These are phyloP conservation scores for Gallinago undulata DNA, from an alignment of 2,113 vertebrate genomes.

Conservation along the genomic window DNA sequence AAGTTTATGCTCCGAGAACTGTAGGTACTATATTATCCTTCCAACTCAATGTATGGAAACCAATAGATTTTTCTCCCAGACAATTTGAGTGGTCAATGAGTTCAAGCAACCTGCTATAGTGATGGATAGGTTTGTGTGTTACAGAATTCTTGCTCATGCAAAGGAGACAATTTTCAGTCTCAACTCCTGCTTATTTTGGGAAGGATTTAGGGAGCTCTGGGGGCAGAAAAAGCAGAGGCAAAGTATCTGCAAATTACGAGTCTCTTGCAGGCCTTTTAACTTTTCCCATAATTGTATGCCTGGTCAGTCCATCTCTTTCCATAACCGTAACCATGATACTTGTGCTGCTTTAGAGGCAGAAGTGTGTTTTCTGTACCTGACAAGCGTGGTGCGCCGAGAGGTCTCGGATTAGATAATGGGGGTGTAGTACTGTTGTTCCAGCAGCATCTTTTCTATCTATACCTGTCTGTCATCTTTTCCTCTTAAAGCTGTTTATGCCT, in stretches of 20 bases:
- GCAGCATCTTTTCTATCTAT: neutral
- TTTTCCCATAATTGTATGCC: neutral
- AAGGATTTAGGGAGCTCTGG: neutral
- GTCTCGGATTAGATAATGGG: neutral
- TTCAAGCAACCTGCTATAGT: constrained; percentile 37
- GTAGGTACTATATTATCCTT: constrained; percentile 31
- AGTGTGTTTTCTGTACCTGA: neutral
- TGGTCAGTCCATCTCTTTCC: constrained; percentile 1
- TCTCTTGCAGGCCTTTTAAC: neutral
- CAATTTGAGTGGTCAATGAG: constrained; percentile 50
- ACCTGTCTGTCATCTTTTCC: neutral
- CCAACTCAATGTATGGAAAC: constrained; percentile 7
- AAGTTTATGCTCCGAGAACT: constrained; percentile 14
- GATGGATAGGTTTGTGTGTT: constrained; percentile 42
- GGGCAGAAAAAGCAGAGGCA: neutral
- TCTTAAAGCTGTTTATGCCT: neutral
- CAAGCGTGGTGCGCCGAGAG: neutral
- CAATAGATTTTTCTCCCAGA: constrained; percentile 37
- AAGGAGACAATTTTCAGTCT: constrained; percentile 5
- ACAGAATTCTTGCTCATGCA: neutral
- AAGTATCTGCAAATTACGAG: neutral
- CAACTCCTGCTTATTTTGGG: neutral
- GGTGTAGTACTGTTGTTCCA: neutral
- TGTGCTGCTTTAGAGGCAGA: neutral
- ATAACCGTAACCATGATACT: neutral